Conservation (phyloP, 2,888 invertebrate genomes). For the Pseudococcus viburni region DNA sequence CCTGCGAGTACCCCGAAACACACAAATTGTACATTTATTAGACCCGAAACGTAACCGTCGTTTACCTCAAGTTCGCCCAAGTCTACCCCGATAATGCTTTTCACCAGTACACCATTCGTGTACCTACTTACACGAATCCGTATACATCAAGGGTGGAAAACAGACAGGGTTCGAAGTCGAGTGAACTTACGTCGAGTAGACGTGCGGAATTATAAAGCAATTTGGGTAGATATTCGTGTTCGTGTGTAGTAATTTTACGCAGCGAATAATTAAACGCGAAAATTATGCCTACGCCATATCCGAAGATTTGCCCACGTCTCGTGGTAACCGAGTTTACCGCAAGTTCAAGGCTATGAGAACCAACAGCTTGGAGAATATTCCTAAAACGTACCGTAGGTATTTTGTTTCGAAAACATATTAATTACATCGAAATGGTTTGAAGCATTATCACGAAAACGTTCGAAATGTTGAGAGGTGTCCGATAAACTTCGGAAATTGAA, state of each 20-base stretch:
- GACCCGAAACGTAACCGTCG: background rate
- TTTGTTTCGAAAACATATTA: too few species aligned
- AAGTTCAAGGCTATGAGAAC: too few species aligned
- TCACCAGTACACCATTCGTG: background rate
- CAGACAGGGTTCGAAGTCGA: background rate
- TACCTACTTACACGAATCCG: too few species aligned
- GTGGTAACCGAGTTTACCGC: background rate
- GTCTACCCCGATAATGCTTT: background rate
- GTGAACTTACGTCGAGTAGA: background rate
- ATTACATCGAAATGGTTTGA: too few species aligned
- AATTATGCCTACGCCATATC: background rate
- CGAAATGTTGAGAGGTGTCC: too few species aligned
- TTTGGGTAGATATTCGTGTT: too few species aligned
- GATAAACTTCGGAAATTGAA: too few species aligned
- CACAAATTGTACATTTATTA: slow-evolving; percentile 30
- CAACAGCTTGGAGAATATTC: too few species aligned
- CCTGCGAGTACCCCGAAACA: slow-evolving; percentile 63
- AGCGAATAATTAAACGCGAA: background rate
- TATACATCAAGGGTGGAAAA: too few species aligned
- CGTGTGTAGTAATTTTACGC: background rate
- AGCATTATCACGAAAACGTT: too few species aligned
- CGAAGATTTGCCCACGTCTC: background rate
- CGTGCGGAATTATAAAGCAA: too few species aligned
- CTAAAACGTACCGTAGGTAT: too few species aligned
- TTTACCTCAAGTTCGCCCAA: background rate